Conservation (phyloP, 2,797 vertebrate genomes). For the Aselliscus stoliczkanus region DNA sequence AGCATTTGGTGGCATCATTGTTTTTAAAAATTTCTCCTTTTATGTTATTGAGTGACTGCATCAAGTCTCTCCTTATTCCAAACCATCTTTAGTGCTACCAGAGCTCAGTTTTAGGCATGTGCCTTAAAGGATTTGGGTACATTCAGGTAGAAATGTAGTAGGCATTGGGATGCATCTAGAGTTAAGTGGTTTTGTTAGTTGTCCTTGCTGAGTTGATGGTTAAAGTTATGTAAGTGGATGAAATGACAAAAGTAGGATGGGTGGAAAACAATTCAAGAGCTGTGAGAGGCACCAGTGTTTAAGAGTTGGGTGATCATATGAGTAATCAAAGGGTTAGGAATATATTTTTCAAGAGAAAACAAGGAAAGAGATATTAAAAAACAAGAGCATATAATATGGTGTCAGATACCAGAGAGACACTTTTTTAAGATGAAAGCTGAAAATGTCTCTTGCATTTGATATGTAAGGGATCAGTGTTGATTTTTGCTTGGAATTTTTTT, state of each 20-base stretch:
- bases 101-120: background rate
- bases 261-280: background rate
- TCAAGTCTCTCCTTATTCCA: background rate
- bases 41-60: background rate
- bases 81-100: background rate
- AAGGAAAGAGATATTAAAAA: background rate
- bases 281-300: background rate
- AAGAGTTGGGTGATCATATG: background rate
- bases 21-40: background rate
- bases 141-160: background rate
- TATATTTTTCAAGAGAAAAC: background rate
- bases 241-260: background rate
- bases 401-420: background rate
- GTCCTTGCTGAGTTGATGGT: background rate
- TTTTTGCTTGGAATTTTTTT: background rate
- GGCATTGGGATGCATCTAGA: background rate
- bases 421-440: background rate
- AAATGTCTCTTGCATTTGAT: background rate
- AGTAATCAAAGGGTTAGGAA: background rate
- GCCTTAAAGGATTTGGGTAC: background rate
- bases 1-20: background rate
- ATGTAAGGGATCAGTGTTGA: background rate
- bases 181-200: background rate
- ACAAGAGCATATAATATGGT: background rate
- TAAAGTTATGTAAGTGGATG: background rate